A percentile compares a stretch with the other conserved stretches of the same genome.
phyloP scores from a whole-genome alignment of 2,888 invertebrate species.

The Drosophila basisetae region DNA sequence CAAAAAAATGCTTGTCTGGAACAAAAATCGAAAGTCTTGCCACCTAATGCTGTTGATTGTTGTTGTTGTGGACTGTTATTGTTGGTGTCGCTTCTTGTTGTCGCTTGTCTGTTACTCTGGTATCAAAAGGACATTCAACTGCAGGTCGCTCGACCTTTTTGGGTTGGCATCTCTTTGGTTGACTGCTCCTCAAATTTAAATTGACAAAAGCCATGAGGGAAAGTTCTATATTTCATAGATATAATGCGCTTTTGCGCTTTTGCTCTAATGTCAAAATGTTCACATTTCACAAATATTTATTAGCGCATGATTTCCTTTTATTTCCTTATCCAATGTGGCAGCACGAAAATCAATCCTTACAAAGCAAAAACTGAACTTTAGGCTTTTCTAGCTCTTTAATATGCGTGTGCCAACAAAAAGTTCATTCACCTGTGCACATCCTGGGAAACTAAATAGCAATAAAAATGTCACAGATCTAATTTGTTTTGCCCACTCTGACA shows the following conservation, averaged over 20 bases:
- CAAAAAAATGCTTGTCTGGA: slow-evolving; percentile 7
- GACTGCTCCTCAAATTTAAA: slow-evolving; percentile 33
- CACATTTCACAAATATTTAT: background rate
- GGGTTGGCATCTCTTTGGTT: slow-evolving; percentile 5
- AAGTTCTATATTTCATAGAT: background rate
- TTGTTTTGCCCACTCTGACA: slow-evolving; percentile 58
- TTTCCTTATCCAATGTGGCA: slow-evolving; percentile 7
- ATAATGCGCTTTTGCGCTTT: background rate
- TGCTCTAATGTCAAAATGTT: background rate
- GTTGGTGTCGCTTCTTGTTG: slow-evolving; percentile 29
- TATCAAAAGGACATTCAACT: slow-evolving; percentile 74
- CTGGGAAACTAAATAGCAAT: slow-evolving; percentile 58
- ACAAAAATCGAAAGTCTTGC: slow-evolving; percentile 57
- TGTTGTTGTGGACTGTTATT: slow-evolving; percentile 7
- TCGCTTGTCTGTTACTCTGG: slow-evolving; percentile 50
- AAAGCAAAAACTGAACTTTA: background rate
- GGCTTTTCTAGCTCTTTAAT: background rate
- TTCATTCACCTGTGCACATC: slow-evolving; percentile 60
- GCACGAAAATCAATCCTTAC: slow-evolving; percentile 26
- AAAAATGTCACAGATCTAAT: slow-evolving; percentile 75
- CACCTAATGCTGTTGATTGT: slow-evolving; percentile 22
- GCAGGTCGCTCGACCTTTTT: slow-evolving; percentile 51
- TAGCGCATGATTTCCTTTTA: slow-evolving; percentile 11
- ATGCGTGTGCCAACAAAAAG: slow-evolving; percentile 16
- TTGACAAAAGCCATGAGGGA: slow-evolving; percentile 5